phyloP scores from a whole-genome alignment of 2,113 vertebrate genomes.

The Tachysurus fulvidraco region DNA sequence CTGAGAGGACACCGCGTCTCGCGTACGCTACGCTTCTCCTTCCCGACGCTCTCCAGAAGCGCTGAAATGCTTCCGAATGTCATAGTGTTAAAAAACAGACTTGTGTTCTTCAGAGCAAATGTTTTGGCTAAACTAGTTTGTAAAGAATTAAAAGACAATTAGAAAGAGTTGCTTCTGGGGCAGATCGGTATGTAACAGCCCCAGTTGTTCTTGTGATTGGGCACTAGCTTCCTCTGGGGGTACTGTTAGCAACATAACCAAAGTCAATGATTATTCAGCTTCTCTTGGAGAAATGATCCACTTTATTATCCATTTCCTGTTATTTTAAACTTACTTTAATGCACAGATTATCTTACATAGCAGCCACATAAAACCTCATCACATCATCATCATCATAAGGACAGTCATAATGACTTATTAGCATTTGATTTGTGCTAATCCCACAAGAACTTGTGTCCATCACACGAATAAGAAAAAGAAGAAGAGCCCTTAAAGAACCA shows the following conservation, averaged over 20 bases:
- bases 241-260: neutral
- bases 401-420: no score
- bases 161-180: neutral
- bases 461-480: no score
- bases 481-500: no score
- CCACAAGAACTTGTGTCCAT: no score
- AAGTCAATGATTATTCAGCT: neutral
- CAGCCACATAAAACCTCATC: neutral
- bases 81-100: no score
- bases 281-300: neutral
- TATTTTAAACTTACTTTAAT: no score
- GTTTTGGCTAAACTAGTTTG: neutral
- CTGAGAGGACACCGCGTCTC: neutral
- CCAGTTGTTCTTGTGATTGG: neutral
- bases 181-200: neutral
- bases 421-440: no score
- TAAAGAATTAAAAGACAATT: neutral
- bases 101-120: neutral
- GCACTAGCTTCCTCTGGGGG: neutral
- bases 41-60: neutral
- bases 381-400: neutral
- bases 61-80: neutral
- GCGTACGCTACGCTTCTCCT: neutral
- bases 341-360: neutral
- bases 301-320: no score